These are phyloP conservation scores for Drosophila siamana DNA, from an alignment of 2,888 invertebrate species.

Conservation along the genomic window DNA sequence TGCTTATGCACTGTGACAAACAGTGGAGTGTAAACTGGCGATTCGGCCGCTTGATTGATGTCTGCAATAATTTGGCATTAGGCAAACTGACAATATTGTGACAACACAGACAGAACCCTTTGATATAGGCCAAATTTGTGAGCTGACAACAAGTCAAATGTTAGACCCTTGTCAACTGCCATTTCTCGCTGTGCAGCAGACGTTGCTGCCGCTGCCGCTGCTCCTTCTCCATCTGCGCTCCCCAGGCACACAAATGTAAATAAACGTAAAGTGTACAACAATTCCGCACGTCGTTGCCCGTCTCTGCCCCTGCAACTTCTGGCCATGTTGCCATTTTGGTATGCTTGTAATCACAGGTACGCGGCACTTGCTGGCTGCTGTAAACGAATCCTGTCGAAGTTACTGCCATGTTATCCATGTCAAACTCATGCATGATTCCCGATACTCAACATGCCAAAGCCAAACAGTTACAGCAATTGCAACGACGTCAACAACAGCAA, in stretches of 20 bases:
- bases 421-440: constrained; percentile 73
- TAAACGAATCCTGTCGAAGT: constrained; percentile 40
- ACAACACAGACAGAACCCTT: constrained; percentile 28
- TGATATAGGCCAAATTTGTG: constrained; percentile 5
- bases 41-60: constrained; percentile 37
- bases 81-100: constrained; percentile 26
- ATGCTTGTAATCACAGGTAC: constrained; percentile 56
- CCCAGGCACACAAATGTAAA: constrained; percentile 59
- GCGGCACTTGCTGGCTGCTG: constrained; percentile 21
- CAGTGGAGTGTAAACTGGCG: constrained; percentile 2
- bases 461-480: constrained; percentile 55
- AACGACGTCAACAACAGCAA: constrained; percentile 38
- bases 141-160: constrained; percentile 29
- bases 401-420: constrained; percentile 70
- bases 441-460: constrained; percentile 67
- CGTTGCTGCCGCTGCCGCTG: too few relatives aligned
- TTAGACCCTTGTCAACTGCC: constrained; percentile 43
- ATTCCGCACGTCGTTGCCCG: constrained; percentile 21
- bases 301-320: not conserved
- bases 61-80: constrained; percentile 39
- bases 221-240: constrained; percentile 13
- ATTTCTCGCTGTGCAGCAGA: constrained; percentile 47
- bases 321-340: constrained; percentile 10
- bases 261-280: constrained; percentile 64
- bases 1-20: constrained; percentile 45